Base-by-base conservation (phyloP, 2,888 invertebrate species). In the Silvanus unidentatus region DNA sequence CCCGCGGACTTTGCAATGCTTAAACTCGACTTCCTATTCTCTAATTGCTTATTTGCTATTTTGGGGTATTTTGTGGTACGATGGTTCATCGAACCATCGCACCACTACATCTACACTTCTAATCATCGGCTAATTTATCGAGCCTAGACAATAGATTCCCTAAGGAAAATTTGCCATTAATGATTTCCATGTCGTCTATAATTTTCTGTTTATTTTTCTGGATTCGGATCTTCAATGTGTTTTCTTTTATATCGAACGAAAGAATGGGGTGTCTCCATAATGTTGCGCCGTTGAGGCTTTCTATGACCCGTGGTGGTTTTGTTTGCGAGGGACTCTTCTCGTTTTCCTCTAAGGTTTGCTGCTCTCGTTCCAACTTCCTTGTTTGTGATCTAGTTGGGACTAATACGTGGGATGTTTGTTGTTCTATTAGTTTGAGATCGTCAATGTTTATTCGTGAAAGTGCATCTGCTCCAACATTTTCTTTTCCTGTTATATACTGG, bases 401-500 rank as follows among this genome's bases (percentile, higher is more conserved):
- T 12, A 32, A n/a, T 12, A 32, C 13, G 4, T 5, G 4, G 5
- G 4, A 3, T 12, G 11, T 32, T 9, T 32, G 6, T n/a, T 12
- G n/a, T 32, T n/a, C 3, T 8, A 32, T 32, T 5, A 8, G 4
- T n/a, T 32, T 32, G 4, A 32, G 13, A 9, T 32, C 32, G 3
- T 32, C 32, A 8, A 32, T 32, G 3, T 37, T 4, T 4, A 37
- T 37, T 37, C 37, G 13, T 5, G 46, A 47, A 13, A 46, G 27
- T n/a, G 46, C 45, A 22, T 45, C 42, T 13, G 45, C 45, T 8
- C 15, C 29, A 2, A 43, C 51, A 44, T 37, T 40, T 6, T 32
- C 12, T 43, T 46, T 43, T 16, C 37, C 40, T 49, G 12, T 41
- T 2, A 34, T 38, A 9, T 35, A 39, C n/a, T 16, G 10, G 8